Base-by-base conservation (phyloP, 1,140 invertebrate species). In the Amyelois transitella region DNA sequence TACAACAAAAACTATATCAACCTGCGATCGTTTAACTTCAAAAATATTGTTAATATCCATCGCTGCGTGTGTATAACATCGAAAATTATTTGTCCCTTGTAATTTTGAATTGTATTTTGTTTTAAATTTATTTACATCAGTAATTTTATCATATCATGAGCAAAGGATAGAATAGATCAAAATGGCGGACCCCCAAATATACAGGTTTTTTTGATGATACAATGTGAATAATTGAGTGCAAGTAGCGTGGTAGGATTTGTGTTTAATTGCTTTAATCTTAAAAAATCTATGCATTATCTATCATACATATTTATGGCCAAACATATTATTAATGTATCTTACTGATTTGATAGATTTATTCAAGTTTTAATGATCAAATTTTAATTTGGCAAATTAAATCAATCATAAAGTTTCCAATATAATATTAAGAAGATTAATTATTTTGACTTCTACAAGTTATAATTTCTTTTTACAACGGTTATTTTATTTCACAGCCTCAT, bases 151-250 rank as follows among this genome's bases (percentile, higher is more conserved):
- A 53, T 60, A 61, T 74, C 69, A 71, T 67, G 73, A 75, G 60
- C 64, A 72, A 79, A 72, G 75, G 66, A 71, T 72, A 60, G 72
- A 72, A 69, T 75, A 78, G 67, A 79, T 72, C 75, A 83, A 82
- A 77, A 81, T 82, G 77, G 79, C 73, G 73, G 69, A 60, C 74
- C 65, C 62, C 76, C 69, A 77, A 85, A 80, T n/a, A 85, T 82
- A 81, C 79, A 75, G 81, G 79, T 81, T 85, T 65, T n/a, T 57
- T 61, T 74, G 66, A 70, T 72, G 71, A 62, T 75, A 65, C 65
- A 70, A 66, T 67, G 69, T 76, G 71, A 73, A 68, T 79, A 74
- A 81, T 81, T 77, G 77, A 63, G 58, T 63, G 56, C 56, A 54
- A 50, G 57, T 60, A 51, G 60, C 49, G 47, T 64, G 32, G 28